A percentile compares a stretch with the other conserved stretches of the same genome.
Conservation (phyloP, 2,888 invertebrate species). For the Volucella inanis region DNA sequence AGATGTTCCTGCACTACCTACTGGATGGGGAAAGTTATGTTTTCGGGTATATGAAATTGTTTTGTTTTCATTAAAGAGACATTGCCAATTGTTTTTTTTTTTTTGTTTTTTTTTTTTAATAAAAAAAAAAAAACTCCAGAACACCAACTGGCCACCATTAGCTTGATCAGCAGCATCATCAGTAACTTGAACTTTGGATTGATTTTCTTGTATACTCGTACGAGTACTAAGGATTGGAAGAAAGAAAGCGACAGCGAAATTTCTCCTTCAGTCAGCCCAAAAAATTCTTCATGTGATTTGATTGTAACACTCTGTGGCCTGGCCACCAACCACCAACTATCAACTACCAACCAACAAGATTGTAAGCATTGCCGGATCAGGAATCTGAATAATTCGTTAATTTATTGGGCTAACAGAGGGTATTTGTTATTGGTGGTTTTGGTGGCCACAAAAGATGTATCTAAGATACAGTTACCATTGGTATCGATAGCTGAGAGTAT, state of each 20-base stretch:
- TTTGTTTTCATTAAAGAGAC: conserved; percentile 59
- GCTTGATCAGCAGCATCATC: conserved; percentile 7
- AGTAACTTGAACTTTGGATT: conserved; percentile 58
- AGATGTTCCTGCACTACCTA: conserved; percentile 65
- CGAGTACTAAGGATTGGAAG: conserved; percentile 32
- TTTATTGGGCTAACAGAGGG: conserved; percentile 60
- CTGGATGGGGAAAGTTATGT: conserved; percentile 70
- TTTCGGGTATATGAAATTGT: conserved; percentile 44
- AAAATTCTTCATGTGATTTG: conserved; percentile 14
- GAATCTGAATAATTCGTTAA: conserved; percentile 73
- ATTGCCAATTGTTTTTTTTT: conserved; percentile 41
- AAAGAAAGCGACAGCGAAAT: conserved; percentile 73
- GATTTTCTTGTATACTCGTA: conserved; percentile 40
- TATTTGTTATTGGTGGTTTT: conserved; percentile 12
- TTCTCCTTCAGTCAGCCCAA: conserved; percentile 31
- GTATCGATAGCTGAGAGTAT: conserved; percentile 47
- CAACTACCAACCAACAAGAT: no score
- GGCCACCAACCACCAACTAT: not conserved
- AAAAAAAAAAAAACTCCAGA: not conserved
- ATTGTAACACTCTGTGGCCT: not conserved
- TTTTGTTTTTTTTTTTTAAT: no score
- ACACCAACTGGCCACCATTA: conserved; percentile 37
- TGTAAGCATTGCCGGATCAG: conserved; percentile 3
- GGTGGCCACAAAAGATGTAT: conserved; percentile 42
- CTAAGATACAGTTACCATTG: conserved; percentile 55